Percentiles rank a stretch among this genome's conserved stretches.
These are phyloP conservation scores for Poeciliopsis infans DNA, from an alignment of 2,797 vertebrate species.

Conservation along the genomic window DNA sequence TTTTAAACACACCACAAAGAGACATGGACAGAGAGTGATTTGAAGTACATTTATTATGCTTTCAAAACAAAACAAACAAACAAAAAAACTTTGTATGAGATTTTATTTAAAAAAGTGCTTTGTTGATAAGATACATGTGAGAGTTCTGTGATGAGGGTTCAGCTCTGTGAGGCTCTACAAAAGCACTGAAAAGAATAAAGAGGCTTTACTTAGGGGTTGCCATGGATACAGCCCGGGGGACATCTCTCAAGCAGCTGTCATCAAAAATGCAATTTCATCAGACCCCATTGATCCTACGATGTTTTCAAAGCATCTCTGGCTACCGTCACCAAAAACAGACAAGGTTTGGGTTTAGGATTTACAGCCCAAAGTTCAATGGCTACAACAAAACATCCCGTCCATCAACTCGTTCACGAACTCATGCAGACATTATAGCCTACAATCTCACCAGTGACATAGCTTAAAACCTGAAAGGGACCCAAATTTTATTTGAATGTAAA, in stretches of 20 bases:
- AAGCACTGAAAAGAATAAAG: conserved; percentile 4
- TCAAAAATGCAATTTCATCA: conserved; percentile 25
- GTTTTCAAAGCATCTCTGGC: conserved; percentile 16
- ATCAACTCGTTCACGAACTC: neutral
- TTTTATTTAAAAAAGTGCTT: neutral
- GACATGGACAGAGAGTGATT: neutral
- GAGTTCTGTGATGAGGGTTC: conserved; percentile 18
- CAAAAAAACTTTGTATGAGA: neutral
- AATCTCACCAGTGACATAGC: neutral
- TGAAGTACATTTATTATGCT: neutral
- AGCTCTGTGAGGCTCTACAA: conserved; percentile 7
- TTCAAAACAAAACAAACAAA: neutral
- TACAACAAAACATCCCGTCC: neutral
- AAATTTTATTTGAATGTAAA: neutral
- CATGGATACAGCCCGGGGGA: conserved; percentile 28
- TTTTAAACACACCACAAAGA: neutral
- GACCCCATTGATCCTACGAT: conserved; percentile 14
- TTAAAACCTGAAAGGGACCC: neutral
- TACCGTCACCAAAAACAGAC: neutral
- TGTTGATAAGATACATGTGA: conserved; percentile 5
- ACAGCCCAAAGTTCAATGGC: neutral
- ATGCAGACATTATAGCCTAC: neutral
- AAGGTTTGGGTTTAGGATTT: neutral
- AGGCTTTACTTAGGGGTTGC: conserved; percentile 25
- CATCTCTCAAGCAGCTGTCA: conserved; percentile 21